Percentiles rank a stretch among this genome's conserved stretches.
Evolutionary conservation across 2,888 invertebrate species (phyloP).

Genomic region (Deilephila elpenor): DNA sequence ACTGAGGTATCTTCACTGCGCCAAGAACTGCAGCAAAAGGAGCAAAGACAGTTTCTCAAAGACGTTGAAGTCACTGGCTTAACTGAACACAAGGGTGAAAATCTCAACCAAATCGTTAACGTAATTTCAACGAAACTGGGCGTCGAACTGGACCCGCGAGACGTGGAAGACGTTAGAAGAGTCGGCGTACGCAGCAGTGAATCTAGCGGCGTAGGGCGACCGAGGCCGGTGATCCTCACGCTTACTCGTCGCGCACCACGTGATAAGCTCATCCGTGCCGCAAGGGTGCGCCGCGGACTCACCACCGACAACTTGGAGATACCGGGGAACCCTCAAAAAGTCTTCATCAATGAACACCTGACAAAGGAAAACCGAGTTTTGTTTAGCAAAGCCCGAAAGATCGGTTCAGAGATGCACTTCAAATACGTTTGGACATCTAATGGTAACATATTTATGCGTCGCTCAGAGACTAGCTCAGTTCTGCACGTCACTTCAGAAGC

Average conservation of each 20-base stretch:
- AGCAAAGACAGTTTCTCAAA: not conserved
- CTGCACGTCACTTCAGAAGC: not conserved
- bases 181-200: not conserved
- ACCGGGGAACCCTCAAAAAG: not conserved
- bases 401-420: not conserved
- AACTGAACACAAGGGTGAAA: not conserved
- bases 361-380: not conserved
- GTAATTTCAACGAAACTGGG: not conserved
- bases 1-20: not conserved
- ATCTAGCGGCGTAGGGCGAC: not conserved
- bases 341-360: not conserved
- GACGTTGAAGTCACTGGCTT: not conserved
- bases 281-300: not conserved
- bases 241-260: not conserved
- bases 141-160: not conserved
- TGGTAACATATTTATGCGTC: not conserved
- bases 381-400: not conserved
- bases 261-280: not conserved
- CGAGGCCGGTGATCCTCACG: not conserved
- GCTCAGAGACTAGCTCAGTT: not conserved
- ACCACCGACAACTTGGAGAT: not conserved
- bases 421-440: slow-evolving; percentile 4
- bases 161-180: not conserved
- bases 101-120: not conserved
- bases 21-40: not conserved